Conservation (phyloP, 2,797 vertebrate genomes). For the Sebastes diploproa region DNA sequence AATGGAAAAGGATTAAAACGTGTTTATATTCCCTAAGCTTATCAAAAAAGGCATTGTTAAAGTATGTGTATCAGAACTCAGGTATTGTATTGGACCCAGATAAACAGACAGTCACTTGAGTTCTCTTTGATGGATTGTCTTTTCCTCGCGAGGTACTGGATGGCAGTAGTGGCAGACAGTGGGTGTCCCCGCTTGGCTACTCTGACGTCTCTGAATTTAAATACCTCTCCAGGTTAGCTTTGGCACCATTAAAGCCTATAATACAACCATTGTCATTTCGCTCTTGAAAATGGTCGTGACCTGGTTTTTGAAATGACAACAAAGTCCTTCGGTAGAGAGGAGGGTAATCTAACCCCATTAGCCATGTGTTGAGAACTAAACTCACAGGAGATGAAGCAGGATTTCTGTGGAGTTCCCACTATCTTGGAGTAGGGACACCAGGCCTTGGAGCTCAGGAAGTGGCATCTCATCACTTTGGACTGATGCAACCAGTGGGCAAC, state of each 20-base stretch:
- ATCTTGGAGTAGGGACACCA: neutral
- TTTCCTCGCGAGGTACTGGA: neutral
- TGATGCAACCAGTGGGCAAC: neutral
- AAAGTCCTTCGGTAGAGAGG: neutral
- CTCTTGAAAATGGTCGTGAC: slow-evolving; percentile 16
- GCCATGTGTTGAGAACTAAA: neutral
- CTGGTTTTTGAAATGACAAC: slow-evolving; percentile 29
- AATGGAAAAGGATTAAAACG: neutral
- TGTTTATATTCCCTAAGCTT: neutral
- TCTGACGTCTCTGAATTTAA: slow-evolving; percentile 17
- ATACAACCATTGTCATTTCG: slow-evolving; percentile 10
- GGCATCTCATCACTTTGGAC: neutral
- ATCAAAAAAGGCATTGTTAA: neutral
- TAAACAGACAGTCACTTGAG: neutral
- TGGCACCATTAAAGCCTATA: neutral
- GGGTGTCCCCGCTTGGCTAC: neutral
- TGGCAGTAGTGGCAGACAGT: neutral
- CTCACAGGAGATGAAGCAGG: neutral
- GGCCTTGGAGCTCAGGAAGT: neutral
- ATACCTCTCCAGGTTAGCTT: slow-evolving; percentile 13
- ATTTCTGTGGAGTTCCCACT: neutral
- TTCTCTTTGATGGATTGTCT: slow-evolving; percentile 15
- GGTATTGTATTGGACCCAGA: neutral
- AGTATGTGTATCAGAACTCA: neutral
- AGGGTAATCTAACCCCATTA: slow-evolving; percentile 6